Base-by-base conservation (phyloP, 2,888 invertebrate genomes). In the Crocallis elinguaria region DNA sequence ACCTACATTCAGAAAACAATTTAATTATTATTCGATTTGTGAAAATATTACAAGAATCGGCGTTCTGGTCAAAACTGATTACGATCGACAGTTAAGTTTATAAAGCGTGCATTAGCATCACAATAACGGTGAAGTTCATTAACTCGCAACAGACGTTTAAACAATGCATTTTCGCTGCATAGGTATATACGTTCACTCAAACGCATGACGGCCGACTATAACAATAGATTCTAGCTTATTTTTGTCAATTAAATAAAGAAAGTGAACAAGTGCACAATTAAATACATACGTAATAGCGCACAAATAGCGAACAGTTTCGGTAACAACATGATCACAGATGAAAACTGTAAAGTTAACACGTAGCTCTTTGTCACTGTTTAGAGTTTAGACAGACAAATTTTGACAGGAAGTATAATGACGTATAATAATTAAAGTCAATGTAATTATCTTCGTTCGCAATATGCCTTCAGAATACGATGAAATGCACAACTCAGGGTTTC, bases 131-230 rank as follows among this genome's bases (percentile, higher is more conserved):
- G 32, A 69, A 67, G 72, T 68, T 71, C 70, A 69, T 60, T 71
- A 72, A 74, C 72, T 75, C 73, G 75, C 71, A 62, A 23, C 48
- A 62, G 60, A 66, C 69, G 59, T 61, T 57, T 49, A 13, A 51
- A 70, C 57, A 71, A 67, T 66, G 54, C 48, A 69, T 62, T 71
- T 66, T 70, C 66, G 65, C 71, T 67, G 52, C 53, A 46, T n/a
- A n/a, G n/a, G n/a, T n/a, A n/a, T 50, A 60, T 46, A 49, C 60
- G 48, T 66, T 67, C 66, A 66, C 64, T 58, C 41, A 21, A 49
- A 54, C 37, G 51, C 54, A 62, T 53, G 33, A 33, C 45, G 14
- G 13, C 19, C 17, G 25, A 39, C 17, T 43, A 30, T 38, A 49
- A 46, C 49, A 52, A 33, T 50, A 43, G 30, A 21, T 9, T 14